phyloP scores from a whole-genome alignment of 2,888 invertebrate genomes.

The Danaus chrysippus region DNA sequence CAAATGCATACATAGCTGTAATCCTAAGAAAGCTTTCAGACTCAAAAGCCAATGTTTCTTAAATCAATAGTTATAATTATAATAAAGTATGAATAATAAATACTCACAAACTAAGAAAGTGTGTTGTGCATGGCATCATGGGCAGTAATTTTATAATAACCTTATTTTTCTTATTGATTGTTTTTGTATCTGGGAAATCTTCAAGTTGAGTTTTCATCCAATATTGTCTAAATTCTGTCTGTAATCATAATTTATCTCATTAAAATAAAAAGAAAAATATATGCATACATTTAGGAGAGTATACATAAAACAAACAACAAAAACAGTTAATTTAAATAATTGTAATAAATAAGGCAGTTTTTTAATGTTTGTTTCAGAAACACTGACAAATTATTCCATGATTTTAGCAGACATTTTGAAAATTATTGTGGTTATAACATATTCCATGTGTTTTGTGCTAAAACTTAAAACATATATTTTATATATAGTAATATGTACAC shows the following conservation, averaged over 20 bases:
- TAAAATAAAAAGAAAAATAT: conserved; percentile 14
- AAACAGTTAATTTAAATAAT: neutral
- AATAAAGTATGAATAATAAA: neutral
- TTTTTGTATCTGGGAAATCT: conserved; percentile 77
- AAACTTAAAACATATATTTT: too few species aligned
- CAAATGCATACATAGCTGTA: too few species aligned
- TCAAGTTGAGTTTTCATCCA: conserved; percentile 87
- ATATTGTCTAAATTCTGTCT: conserved; percentile 91
- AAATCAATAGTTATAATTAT: too few species aligned
- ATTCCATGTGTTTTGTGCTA: too few species aligned
- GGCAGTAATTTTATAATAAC: conserved; percentile 72
- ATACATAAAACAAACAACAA: neutral
- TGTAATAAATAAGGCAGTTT: conserved; percentile 1
- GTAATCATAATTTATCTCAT: conserved; percentile 36
- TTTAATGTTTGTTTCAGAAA: neutral
- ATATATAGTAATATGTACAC: neutral
- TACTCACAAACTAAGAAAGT: conserved; percentile 32
- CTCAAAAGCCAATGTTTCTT: too few species aligned
- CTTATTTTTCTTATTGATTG: conserved; percentile 52
- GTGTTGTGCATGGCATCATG: conserved; percentile 58
- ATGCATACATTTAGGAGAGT: neutral
- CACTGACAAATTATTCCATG: too few species aligned
- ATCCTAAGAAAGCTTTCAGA: too few species aligned
- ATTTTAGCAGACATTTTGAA: too few species aligned
- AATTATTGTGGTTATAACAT: too few species aligned